Evolutionary conservation across 2,888 invertebrate species (phyloP).

Genomic region (Diarsia brunnea): DNA sequence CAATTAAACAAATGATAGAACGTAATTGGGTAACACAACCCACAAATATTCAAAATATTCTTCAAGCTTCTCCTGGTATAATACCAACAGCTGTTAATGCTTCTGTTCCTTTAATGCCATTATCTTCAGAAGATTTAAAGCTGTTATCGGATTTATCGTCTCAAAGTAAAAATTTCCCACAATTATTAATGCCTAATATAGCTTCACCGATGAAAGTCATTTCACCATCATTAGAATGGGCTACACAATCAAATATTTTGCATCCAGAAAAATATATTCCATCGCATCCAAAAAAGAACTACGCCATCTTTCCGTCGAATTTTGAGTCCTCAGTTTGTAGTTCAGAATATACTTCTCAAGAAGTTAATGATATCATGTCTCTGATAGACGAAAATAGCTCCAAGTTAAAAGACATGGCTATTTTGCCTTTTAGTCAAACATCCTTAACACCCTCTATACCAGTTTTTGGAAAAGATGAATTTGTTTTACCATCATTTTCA

Average conservation of each 20-base stretch:
- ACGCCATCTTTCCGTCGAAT: background rate
- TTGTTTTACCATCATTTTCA: background rate
- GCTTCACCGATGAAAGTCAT: background rate
- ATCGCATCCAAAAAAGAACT: background rate
- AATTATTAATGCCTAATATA: background rate
- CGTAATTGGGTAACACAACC: background rate
- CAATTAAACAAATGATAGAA: background rate
- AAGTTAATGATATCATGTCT: constrained; percentile 5
- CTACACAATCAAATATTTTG: background rate
- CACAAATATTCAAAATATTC: background rate
- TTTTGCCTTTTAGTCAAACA: background rate
- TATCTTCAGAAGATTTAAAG: background rate
- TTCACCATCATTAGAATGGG: background rate
- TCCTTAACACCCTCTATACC: background rate
- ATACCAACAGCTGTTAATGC: background rate
- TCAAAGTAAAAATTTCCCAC: background rate
- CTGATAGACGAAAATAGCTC: background rate
- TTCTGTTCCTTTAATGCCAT: background rate
- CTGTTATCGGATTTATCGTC: background rate
- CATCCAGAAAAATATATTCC: background rate
- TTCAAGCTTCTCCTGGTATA: background rate
- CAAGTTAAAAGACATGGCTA: background rate
- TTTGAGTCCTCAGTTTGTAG: background rate
- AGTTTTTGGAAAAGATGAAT: background rate
- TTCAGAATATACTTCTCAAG: background rate